Evolutionary conservation across 2,113 vertebrate genomes (phyloP).

Genomic region (Toxostoma redivivum): DNA sequence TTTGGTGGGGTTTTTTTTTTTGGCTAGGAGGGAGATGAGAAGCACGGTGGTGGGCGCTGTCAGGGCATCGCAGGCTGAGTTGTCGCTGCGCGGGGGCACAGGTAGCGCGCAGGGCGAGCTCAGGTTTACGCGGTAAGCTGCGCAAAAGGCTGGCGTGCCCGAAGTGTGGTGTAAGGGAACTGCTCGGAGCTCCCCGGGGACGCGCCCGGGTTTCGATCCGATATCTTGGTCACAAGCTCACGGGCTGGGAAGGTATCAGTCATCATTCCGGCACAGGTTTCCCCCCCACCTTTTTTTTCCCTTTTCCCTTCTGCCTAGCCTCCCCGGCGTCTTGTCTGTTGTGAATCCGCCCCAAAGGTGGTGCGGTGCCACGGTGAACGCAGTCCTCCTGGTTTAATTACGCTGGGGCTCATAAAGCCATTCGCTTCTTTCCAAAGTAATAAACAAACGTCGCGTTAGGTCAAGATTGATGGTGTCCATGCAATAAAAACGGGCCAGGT

Average conservation of each 20-base stretch:
- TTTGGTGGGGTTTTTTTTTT: not conserved
- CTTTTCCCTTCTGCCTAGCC: not conserved
- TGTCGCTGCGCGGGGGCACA: not conserved
- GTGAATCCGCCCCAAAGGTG: constrained; percentile 1
- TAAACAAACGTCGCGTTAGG: constrained; percentile 95
- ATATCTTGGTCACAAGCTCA: not conserved
- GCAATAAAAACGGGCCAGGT: constrained; percentile 77
- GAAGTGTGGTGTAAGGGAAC: not conserved
- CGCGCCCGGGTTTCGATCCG: not conserved
- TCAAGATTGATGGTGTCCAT: constrained; percentile 88
- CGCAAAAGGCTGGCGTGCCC: not conserved
- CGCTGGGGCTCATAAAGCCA: constrained; percentile 74
- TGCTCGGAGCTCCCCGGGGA: not conserved
- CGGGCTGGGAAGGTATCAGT: not conserved
- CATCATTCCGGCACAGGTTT: not conserved
- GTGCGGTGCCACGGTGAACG: constrained; percentile 3
- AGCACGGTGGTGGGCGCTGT: not conserved
- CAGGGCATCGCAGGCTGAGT: no score
- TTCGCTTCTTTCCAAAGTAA: constrained; percentile 81
- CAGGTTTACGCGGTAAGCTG: not conserved
- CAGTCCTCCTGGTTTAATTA: constrained; percentile 30
- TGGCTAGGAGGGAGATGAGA: accelerated
- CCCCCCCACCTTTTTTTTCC: not conserved
- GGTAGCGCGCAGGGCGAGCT: not conserved
- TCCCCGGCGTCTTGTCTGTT: not conserved